These are phyloP conservation scores for Macrobrachium rosenbergii DNA, from an alignment of 1,140 invertebrate species.

Conservation along the genomic window DNA sequence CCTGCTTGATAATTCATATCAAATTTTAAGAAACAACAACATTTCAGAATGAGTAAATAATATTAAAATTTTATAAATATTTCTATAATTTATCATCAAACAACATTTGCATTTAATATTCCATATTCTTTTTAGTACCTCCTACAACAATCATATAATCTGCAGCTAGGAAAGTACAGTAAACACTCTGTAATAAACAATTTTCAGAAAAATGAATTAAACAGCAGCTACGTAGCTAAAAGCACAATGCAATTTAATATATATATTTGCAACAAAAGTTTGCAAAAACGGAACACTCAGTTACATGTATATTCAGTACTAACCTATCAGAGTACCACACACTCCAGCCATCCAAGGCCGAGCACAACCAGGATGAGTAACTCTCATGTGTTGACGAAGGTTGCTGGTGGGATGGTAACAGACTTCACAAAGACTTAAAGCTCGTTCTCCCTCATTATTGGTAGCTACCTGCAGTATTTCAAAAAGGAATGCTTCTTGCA, in stretches of 20 bases:
- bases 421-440: slow-evolving; percentile 65
- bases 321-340: slow-evolving; percentile 72
- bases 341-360: slow-evolving; percentile 69
- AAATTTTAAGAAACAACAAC: too few relatives aligned
- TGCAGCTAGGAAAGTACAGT: not conserved
- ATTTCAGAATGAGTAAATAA: too few relatives aligned
- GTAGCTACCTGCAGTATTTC: slow-evolving; percentile 28
- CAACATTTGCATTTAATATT: too few relatives aligned
- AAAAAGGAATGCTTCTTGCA: not conserved
- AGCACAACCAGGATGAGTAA: slow-evolving; percentile 73
- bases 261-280: slow-evolving; percentile 23
- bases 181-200: too few relatives aligned
- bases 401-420: slow-evolving; percentile 65
- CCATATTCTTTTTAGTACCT: too few relatives aligned
- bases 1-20: too few relatives aligned
- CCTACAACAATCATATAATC: too few relatives aligned
- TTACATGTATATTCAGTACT: slow-evolving; percentile 16
- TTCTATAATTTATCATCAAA: too few relatives aligned
- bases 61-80: too few relatives aligned
- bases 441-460: slow-evolving; percentile 48
- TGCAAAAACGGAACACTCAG: not conserved
- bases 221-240: too few relatives aligned
- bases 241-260: too few relatives aligned
- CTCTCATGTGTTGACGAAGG: slow-evolving; percentile 58
- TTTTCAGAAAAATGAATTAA: too few relatives aligned